Evolutionary conservation across 2,113 vertebrate species (phyloP).

Genomic region (Chionomys nivalis): DNA sequence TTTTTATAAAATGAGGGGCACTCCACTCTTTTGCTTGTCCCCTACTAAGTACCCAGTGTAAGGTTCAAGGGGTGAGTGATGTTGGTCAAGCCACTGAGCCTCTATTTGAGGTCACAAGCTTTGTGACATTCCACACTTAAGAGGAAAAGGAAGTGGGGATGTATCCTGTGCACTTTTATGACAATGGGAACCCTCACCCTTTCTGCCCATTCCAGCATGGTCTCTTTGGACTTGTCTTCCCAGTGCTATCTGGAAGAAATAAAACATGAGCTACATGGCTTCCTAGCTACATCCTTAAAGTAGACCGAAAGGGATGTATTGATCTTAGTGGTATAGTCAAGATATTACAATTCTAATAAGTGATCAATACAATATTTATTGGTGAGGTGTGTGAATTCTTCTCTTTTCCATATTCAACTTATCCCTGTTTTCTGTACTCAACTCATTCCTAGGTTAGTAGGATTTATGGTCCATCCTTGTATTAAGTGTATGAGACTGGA

Average conservation of each 20-base stretch:
- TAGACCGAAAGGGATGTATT: background rate
- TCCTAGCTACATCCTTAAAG: background rate
- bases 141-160: background rate
- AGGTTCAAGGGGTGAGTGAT: background rate
- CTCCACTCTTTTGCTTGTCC: background rate
- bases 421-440: background rate
- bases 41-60: background rate
- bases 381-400: background rate
- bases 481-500: background rate
- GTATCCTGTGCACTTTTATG: too few species aligned
- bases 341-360: background rate
- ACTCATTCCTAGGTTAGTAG: background rate
- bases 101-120: background rate
- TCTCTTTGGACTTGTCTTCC: background rate
- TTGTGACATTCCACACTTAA: background rate
- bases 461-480: background rate
- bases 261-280: background rate
- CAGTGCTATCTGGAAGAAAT: background rate
- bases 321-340: background rate
- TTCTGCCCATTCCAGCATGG: background rate
- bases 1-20: background rate
- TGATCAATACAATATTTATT: background rate
- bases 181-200: background rate
- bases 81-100: background rate
- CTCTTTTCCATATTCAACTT: background rate